These are phyloP conservation scores for Cardinalis cardinalis DNA, from an alignment of 2,113 vertebrate genomes.

Conservation along the genomic window DNA sequence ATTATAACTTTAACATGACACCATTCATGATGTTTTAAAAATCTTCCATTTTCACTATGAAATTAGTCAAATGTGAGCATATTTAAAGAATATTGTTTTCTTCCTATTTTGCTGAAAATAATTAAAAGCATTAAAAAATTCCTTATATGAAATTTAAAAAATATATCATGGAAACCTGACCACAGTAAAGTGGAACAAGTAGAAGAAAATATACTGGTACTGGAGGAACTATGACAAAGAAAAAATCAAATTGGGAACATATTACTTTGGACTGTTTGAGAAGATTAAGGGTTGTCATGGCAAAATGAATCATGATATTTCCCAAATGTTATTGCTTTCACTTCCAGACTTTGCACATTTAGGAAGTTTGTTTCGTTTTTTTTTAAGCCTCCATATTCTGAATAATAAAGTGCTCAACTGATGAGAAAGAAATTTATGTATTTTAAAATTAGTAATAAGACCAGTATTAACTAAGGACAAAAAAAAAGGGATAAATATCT, in stretches of 20 bases:
- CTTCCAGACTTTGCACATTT: not conserved
- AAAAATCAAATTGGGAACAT: not conserved
- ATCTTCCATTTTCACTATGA: not conserved
- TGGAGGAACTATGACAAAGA: not conserved
- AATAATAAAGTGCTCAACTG: not conserved
- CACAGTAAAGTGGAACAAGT: not conserved
- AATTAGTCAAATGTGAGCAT: not conserved
- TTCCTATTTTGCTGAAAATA: not conserved
- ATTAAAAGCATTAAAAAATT: not conserved
- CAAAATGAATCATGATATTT: not conserved
- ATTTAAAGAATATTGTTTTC: not conserved
- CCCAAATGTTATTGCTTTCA: not conserved
- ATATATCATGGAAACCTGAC: not conserved
- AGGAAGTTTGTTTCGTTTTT: not conserved
- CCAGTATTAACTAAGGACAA: not conserved
- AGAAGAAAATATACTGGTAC: not conserved
- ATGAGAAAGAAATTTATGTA: not conserved
- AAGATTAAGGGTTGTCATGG: not conserved
- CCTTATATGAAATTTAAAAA: not conserved
- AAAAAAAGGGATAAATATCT: not conserved
- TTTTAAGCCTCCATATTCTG: not conserved
- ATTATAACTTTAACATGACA: not conserved
- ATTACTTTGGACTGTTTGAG: not conserved
- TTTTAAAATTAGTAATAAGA: not conserved
- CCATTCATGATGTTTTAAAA: not conserved